Percentiles rank a stretch among this genome's conserved stretches.
These are phyloP conservation scores for Beroe ovata DNA, from an alignment of 37 sponge, comb jelly and placozoan species.

Conservation along the genomic window DNA sequence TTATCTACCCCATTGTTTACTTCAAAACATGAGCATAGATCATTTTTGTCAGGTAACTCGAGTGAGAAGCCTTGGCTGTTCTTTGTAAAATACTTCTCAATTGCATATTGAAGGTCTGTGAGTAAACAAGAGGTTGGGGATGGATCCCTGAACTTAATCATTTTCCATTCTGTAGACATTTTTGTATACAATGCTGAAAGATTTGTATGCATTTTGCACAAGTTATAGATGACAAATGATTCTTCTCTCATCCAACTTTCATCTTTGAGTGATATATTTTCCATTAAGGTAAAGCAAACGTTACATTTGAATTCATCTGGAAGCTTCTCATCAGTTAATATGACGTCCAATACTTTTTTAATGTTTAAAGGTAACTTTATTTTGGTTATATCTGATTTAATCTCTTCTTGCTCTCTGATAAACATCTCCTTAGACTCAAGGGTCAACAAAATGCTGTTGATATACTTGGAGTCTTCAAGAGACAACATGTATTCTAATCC, in stretches of 20 bases:
- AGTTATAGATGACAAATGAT: neutral
- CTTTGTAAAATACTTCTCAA: conserved; percentile 18
- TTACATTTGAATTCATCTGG: neutral
- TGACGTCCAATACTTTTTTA: neutral
- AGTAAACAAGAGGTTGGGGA: neutral
- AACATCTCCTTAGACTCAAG: neutral
- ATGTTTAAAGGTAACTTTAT: conserved; percentile 1
- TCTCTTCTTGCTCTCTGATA: neutral
- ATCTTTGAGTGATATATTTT: conserved; percentile 2
- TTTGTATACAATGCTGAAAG: conserved; percentile 8
- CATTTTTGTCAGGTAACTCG: conserved; percentile 14
- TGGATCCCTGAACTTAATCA: neutral
- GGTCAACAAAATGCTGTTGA: neutral
- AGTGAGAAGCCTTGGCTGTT: neutral
- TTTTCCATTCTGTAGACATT: conserved; percentile 10
- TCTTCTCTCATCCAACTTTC: too few relatives aligned
- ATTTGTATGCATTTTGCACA: neutral
- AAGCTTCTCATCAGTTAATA: neutral
- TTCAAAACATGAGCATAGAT: too few relatives aligned
- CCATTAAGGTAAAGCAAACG: neutral
- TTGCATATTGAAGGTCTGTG: neutral
- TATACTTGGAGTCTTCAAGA: conserved; percentile 8
- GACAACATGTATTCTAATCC: conserved; percentile 11
- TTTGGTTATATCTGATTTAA: neutral
- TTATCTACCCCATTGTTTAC: too few relatives aligned